These are phyloP conservation scores for Larimichthys polyactis DNA, from an alignment of 2,113 vertebrate species.

Conservation along the genomic window DNA sequence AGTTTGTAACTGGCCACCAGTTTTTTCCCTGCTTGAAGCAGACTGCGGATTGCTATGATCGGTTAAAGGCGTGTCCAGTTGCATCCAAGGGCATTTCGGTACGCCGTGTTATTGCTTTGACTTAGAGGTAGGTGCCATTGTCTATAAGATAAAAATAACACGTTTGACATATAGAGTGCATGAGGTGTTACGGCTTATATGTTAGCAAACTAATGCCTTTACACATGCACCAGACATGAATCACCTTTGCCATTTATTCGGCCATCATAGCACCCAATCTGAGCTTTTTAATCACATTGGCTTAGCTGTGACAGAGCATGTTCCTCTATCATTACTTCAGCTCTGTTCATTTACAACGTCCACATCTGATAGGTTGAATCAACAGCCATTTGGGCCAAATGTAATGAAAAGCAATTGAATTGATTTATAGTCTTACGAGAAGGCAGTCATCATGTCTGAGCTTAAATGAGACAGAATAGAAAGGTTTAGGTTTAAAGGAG, in stretches of 20 bases:
- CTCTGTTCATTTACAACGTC: neutral
- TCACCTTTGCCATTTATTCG: neutral
- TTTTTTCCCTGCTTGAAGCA: no score
- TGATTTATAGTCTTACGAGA: conserved; percentile 1
- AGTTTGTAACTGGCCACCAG: no score
- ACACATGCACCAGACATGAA: neutral
- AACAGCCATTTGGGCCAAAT: neutral
- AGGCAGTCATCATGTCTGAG: conserved; percentile 1
- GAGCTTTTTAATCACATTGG: neutral
- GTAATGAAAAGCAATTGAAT: neutral
- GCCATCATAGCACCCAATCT: neutral
- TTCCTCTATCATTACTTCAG: neutral
- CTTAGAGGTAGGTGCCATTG: no score
- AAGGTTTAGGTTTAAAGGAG: conserved; percentile 13
- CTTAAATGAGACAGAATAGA: conserved; percentile 3
- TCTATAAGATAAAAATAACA: neutral
- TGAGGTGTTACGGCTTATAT: neutral
- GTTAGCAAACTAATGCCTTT: neutral
- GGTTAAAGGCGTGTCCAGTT: no score
- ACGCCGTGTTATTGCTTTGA: no score
- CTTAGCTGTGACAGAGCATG: neutral
- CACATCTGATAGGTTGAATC: neutral
- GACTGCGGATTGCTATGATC: no score
- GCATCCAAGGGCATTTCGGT: no score
- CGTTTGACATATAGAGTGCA: neutral